A percentile compares a stretch with the other conserved stretches of the same genome.
Conservation (phyloP, 2,797 vertebrate genomes). For the Hyperoplus lanceolatus region DNA sequence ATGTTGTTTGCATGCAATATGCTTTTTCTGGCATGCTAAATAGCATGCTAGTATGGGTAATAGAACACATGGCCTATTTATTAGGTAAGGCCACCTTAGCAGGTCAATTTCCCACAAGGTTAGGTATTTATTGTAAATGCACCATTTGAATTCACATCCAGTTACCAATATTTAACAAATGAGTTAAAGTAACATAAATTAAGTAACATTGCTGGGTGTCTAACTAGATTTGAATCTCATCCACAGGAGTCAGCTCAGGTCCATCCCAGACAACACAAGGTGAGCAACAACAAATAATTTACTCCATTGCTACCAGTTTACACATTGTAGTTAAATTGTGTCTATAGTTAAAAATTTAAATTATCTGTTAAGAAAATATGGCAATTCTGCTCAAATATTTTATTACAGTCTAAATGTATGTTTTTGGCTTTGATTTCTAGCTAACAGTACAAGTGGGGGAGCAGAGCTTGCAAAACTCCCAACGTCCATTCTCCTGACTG, state of each 20-base stretch:
- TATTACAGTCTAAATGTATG: not conserved
- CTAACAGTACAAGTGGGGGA: not conserved
- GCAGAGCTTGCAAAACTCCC: not conserved
- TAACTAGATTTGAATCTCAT: constrained; percentile 1
- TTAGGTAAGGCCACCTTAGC: not conserved
- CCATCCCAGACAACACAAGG: not conserved
- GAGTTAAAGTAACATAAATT: not conserved
- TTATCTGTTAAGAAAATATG: not conserved
- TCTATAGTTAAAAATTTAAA: not conserved
- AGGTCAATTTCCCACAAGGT: not conserved
- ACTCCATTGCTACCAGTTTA: not conserved
- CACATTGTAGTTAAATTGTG: not conserved
- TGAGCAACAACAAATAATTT: not conserved
- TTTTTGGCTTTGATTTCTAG: constrained; percentile 22
- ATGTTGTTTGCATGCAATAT: no score
- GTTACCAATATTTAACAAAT: not conserved
- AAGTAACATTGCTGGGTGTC: not conserved
- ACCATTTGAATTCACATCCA: not conserved
- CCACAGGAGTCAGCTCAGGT: not conserved
- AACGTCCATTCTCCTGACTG: constrained; percentile 30
- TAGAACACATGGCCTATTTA: not conserved
- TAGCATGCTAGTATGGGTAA: no score
- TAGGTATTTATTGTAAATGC: not conserved
- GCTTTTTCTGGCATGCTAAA: no score
- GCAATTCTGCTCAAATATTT: not conserved